Evolutionary conservation across 2,113 vertebrate species (phyloP), one percentile per base, ranked within the genome.

Genomic region (Himantopus leucocephalus): DNA sequence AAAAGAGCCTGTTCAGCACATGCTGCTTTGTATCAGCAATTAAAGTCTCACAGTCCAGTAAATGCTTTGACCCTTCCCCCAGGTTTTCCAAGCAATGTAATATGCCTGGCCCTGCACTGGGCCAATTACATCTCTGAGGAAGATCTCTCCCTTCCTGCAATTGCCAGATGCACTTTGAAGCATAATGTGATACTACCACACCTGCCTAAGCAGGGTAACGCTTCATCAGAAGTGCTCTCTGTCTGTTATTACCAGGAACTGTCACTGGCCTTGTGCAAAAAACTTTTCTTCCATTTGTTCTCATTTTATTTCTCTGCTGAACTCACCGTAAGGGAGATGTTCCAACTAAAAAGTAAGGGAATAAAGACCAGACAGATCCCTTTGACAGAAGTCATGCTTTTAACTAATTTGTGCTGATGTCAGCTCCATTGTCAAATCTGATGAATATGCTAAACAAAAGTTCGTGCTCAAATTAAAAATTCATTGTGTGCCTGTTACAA

Each of bases 111-210:
- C 9, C 45, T 67, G 35, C 55, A 84, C 29, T 14, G 13, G 5
- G 9, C 52, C 15, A 50, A 3, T 16, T 0, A 0, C 14, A 11
- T 17, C 35, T 60, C 39, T 45, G 14, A 81, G 29, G 29, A 85
- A 83, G 30, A n/a, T 43, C 2, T 37, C 35, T 43, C 12, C 50
- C 45, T 73, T 87, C 27, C 29, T 86, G 50, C 37, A 74, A 48
- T 3, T 62, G n/a, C 14, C 52, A 88, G 32, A 32, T 17, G 32
- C 68, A 60, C 37, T 62, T 22, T 45, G 50, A 85, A 68, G 48
- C 34, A 45, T 0, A 0, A 7, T 30, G 29, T 70, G 16, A 62
- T 9, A 39, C 27, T 23, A 63, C 11, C n/a, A 50, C 0, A 0
- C 30, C 55, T 78, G 35, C 23, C 27, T 62, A 63, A 70, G 45